Conservation (phyloP, 2,797 vertebrate genomes). For the Hybognathus amarus region DNA sequence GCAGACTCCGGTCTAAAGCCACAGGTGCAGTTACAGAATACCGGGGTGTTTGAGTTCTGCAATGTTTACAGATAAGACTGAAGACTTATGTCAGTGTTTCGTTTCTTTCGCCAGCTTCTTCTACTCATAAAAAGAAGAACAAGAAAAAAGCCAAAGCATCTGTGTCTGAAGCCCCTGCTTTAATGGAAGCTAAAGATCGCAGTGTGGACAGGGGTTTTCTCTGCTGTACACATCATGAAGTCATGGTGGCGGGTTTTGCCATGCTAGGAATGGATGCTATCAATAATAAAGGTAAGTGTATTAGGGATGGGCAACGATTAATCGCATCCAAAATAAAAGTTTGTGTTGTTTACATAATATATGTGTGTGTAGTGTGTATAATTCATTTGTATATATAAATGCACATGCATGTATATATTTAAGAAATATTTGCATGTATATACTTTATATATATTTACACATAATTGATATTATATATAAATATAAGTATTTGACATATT, state of each 20-base stretch:
- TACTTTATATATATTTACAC: too few species aligned
- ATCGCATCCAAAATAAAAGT: too few species aligned
- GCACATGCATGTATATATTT: too few species aligned
- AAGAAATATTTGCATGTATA: too few species aligned
- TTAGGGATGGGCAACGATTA: too few species aligned
- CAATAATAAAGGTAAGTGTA: slow-evolving; percentile 81
- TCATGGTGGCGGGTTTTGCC: slow-evolving; percentile 91
- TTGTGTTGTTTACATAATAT: too few species aligned
- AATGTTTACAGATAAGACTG: neutral
- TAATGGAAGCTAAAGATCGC: slow-evolving; percentile 46
- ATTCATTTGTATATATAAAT: too few species aligned
- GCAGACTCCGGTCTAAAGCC: slow-evolving; percentile 75
- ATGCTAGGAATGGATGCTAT: slow-evolving; percentile 77
- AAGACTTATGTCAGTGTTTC: slow-evolving; percentile 6
- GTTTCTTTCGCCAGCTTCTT: slow-evolving; percentile 56
- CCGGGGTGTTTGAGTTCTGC: neutral
- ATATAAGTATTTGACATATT: too few species aligned
- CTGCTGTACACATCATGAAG: slow-evolving; percentile 93
- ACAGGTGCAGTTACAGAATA: slow-evolving; percentile 58
- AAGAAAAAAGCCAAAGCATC: slow-evolving; percentile 74
- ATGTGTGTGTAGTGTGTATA: too few species aligned
- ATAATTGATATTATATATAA: too few species aligned
- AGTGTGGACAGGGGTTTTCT: slow-evolving; percentile 88
- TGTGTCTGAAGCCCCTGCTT: slow-evolving; percentile 49
- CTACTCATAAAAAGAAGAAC: slow-evolving; percentile 83